These are phyloP conservation scores for Dicyrtoma fusca DNA, from an alignment of 2,888 invertebrate genomes.

Conservation along the genomic window DNA sequence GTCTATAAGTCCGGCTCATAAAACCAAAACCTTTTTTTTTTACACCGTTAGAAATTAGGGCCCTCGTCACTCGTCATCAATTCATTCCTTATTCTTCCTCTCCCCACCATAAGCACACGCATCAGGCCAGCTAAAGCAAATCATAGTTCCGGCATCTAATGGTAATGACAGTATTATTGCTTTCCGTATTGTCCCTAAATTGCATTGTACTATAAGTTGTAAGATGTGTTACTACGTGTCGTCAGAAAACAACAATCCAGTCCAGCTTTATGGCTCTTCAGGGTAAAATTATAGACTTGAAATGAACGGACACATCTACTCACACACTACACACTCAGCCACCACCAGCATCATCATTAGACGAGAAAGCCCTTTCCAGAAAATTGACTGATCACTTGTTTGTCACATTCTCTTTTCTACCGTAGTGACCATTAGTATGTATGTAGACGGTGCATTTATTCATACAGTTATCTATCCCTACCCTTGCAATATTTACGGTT, in stretches of 20 bases:
- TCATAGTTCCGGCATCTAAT: too few relatives aligned
- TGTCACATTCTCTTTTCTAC: not conserved
- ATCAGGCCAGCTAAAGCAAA: too few relatives aligned
- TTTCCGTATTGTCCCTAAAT: too few relatives aligned
- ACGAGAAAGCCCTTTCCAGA: not conserved
- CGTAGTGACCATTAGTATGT: not conserved
- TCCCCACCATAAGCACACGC: too few relatives aligned
- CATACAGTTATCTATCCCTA: not conserved
- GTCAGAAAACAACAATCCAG: too few relatives aligned
- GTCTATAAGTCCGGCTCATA: not conserved
- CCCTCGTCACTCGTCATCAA: too few relatives aligned
- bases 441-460: not conserved
- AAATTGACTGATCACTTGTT: slow-evolving; percentile 5
- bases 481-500: not conserved
- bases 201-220: too few relatives aligned
- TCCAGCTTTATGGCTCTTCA: too few relatives aligned
- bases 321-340: not conserved
- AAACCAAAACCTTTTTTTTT: slow-evolving; percentile 15
- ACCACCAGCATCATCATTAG: not conserved
- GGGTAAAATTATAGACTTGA: too few relatives aligned
- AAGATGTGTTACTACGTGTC: too few relatives aligned
- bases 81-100: slow-evolving; percentile 8
- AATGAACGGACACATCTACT: not conserved
- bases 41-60: slow-evolving; percentile 17
- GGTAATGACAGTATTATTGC: too few relatives aligned